Base-by-base conservation (phyloP, 2,888 invertebrate species). In the Meghimatium bilineatum region DNA sequence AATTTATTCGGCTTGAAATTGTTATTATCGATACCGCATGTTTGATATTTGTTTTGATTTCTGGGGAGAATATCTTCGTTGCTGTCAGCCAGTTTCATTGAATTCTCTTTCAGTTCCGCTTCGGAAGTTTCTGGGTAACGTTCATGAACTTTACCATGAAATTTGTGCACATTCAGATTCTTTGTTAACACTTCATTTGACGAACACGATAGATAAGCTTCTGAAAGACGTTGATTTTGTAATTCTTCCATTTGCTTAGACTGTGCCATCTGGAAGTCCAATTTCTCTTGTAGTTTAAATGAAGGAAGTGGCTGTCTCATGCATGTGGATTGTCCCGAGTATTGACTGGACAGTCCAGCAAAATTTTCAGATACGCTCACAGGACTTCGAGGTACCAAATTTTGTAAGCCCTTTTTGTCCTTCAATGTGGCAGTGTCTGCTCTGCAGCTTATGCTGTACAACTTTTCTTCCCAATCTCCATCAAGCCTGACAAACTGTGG, bases 301-400 rank as follows among this genome's bases (percentile, higher is more conserved):
- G 52, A 52, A 0, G 32, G 14, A n/a, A 29, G 20, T 20, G 49
- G 8, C 17, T 5, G 29, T 10, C 52, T 14, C 29, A 29, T 32
- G 32, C 52, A 74, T 29, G 49, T 17, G 52, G 49, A 23, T 32
- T n/a, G n/a, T 0, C 32, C 5, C 6, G 32, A 32, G 17, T 52
- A 32, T 52, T 32, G 74, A 32, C 60, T 63, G 1, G 76, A 6
- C 14, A 63, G 12, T 1, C 17, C n/a, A 1, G 6, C 8, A 36
- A 2, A 77, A 36, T 36, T 26, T 32, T 60, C 26, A 36, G 29
- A 36, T 20, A 77, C 76, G 3, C 29, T 0, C 5, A 63, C 1
- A 1, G 81, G 81, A 26, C 81, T 81, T 6, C 81, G 72, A 23
- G 81, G 81, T 17, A 81, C 74, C 32, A 81, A 56, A 63, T n/a